phyloP scores from a whole-genome alignment of 2,113 vertebrate genomes.

The Mesitornis unicolor region DNA sequence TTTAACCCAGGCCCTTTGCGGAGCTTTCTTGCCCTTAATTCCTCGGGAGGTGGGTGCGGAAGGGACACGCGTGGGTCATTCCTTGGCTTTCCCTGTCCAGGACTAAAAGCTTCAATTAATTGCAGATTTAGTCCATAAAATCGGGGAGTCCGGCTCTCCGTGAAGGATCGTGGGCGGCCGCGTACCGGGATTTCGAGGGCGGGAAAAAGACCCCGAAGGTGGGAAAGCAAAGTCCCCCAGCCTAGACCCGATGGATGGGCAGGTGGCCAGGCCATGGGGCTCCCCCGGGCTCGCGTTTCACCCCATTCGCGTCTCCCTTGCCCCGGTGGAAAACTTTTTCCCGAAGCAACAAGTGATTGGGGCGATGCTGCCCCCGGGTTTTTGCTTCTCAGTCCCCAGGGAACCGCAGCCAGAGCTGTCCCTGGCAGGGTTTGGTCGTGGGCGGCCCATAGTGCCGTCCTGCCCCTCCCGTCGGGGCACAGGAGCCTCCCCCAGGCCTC shows the following conservation, averaged over 20 bases:
- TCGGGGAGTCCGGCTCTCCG: rapidly evolving
- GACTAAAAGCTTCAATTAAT: background rate
- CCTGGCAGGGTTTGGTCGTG: background rate
- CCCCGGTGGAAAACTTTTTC: background rate
- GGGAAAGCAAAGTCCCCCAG: background rate
- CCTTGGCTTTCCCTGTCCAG: background rate
- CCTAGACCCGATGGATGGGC: background rate
- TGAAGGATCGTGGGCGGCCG: background rate
- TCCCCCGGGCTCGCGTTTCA: rapidly evolving
- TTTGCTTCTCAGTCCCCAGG: background rate
- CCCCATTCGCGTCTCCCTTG: background rate
- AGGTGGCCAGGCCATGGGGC: background rate
- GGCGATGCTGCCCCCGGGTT: background rate
- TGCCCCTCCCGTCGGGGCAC: background rate
- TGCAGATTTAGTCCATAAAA: background rate
- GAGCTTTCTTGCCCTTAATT: background rate
- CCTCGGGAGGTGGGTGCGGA: background rate
- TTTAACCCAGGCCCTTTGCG: background rate
- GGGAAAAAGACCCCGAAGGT: background rate
- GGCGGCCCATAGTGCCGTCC: background rate
- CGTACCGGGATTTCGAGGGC: rapidly evolving
- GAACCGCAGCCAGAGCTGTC: background rate
- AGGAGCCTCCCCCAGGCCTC: rapidly evolving
- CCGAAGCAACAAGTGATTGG: background rate
- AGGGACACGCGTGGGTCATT: background rate